Percentiles rank a stretch among this genome's conserved stretches.
Evolutionary conservation across 2,113 vertebrate genomes (phyloP).

Genomic region (Python bivittatus): DNA sequence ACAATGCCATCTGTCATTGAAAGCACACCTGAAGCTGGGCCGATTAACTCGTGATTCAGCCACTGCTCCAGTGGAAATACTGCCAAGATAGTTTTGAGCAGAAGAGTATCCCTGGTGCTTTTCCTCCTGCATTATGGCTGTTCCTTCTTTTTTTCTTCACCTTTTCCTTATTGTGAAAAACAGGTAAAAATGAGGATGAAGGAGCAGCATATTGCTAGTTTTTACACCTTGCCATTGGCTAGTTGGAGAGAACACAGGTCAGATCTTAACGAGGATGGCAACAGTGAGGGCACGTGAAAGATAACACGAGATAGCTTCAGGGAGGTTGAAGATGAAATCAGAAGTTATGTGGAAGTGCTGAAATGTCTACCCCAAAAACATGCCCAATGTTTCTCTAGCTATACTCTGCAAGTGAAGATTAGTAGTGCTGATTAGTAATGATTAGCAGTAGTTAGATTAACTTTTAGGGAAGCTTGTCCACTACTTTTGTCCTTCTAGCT

Average conservation of each 20-base stretch:
- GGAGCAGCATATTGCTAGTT: not conserved
- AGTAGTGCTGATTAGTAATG: not conserved
- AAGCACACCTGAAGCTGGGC: not conserved
- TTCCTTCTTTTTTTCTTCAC: not conserved
- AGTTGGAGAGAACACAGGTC: not conserved
- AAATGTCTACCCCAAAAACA: not conserved
- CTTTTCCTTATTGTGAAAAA: not conserved
- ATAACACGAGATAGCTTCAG: not conserved
- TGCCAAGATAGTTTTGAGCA: not conserved
- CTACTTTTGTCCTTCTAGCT: not conserved
- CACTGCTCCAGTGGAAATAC: not conserved
- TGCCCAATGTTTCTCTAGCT: not conserved
- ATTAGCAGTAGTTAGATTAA: not conserved
- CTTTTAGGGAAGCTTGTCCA: not conserved
- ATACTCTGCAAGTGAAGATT: not conserved
- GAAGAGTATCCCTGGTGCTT: not conserved
- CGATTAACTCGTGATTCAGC: not conserved
- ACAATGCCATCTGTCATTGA: not conserved
- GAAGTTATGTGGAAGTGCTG: not conserved
- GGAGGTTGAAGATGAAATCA: not conserved
- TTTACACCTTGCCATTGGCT: not conserved
- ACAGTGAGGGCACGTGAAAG: not conserved
- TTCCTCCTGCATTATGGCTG: not conserved
- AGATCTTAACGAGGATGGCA: not conserved
- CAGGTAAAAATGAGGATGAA: not conserved